Conservation (phyloP, 2,888 invertebrate species). For the Bursaphelenchus okinawaensis region DNA sequence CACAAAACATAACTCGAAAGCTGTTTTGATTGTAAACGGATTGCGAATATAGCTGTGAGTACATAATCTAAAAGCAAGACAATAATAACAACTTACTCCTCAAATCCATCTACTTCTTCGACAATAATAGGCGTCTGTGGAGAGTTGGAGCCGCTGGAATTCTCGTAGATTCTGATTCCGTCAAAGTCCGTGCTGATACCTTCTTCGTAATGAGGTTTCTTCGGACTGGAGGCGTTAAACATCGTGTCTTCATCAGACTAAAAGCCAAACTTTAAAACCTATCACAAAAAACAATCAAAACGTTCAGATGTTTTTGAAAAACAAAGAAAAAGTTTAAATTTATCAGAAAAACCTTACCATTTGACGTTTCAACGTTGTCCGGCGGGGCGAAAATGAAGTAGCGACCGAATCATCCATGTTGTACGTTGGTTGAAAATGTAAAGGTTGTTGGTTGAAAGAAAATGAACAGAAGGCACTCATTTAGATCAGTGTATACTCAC, state of each 20-base stretch:
- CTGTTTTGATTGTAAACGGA: no score
- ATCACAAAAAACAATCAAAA: no score
- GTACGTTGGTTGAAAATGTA: background rate
- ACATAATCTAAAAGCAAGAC: background rate
- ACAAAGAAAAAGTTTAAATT: no score
- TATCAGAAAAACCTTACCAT: background rate
- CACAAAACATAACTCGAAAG: no score
- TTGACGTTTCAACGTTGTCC: background rate
- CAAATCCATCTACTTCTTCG: background rate
- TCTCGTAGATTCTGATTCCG: background rate
- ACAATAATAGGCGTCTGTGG: background rate
- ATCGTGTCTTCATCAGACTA: background rate
- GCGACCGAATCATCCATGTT: background rate
- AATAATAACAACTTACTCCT: background rate
- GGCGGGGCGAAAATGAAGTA: background rate
- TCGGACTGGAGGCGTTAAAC: background rate
- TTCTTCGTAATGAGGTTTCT: conserved; percentile 13
- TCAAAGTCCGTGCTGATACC: conserved; percentile 10
- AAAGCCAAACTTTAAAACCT: background rate
- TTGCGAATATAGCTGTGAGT: no score
- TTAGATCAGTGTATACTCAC: background rate
- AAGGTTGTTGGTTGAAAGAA: background rate
- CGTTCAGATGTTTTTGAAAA: no score
- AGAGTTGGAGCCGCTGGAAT: background rate
- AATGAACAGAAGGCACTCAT: background rate